A percentile compares a stretch with the other conserved stretches of the same genome.
Conservation (phyloP, 2,113 vertebrate genomes). For the Triplophysa tibetana region DNA sequence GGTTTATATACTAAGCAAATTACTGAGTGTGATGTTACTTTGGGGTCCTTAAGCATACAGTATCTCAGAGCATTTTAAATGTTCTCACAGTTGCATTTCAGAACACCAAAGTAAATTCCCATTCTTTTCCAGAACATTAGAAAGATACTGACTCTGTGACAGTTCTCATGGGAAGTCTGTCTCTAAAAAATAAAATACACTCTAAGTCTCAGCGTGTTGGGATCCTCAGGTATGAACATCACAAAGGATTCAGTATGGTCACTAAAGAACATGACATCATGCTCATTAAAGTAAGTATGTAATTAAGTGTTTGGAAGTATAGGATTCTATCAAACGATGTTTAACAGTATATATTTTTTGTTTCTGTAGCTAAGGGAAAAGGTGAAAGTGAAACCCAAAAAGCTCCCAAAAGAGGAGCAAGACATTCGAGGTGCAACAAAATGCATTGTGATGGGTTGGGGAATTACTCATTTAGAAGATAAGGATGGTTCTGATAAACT, state of each 20-base stretch:
- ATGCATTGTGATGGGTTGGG: slow-evolving; percentile 57
- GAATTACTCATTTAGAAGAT: background rate
- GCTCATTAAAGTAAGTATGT: slow-evolving; percentile 52
- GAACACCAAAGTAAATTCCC: no score
- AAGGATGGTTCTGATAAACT: background rate
- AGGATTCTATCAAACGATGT: no score
- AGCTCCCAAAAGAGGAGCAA: slow-evolving; percentile 33
- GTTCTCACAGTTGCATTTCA: no score
- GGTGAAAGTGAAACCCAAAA: slow-evolving; percentile 35
- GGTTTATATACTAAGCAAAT: background rate
- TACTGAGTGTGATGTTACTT: no score
- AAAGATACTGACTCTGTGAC: background rate
- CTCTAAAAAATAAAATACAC: slow-evolving; percentile 48
- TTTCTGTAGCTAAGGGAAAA: slow-evolving; percentile 44
- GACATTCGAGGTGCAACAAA: slow-evolving; percentile 37
- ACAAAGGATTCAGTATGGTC: slow-evolving; percentile 14
- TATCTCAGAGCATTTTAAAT: no score
- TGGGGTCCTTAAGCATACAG: no score
- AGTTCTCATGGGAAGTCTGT: slow-evolving; percentile 50
- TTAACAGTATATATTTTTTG: background rate
- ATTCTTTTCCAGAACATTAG: slow-evolving; percentile 4
- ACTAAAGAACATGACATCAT: slow-evolving; percentile 57
- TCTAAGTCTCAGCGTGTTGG: background rate
- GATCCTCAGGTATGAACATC: background rate
- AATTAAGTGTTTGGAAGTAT: no score